Evolutionary conservation across 2,888 invertebrate genomes (phyloP).

Genomic region (Nomada ruficornis): DNA sequence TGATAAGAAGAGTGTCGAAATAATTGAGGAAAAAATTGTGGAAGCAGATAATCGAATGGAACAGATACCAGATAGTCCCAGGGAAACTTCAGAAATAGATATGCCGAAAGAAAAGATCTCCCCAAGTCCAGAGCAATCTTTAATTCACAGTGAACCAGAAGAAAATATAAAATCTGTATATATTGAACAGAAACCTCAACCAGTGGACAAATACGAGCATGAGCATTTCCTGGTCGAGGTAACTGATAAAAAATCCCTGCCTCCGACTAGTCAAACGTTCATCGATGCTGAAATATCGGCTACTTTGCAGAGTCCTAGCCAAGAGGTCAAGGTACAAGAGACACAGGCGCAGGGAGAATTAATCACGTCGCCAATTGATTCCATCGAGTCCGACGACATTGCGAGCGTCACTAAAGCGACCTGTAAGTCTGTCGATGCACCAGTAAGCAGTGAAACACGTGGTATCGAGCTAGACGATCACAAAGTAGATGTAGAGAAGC

Average conservation of each 20-base stretch:
- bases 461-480: slow-evolving; percentile 79
- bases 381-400: slow-evolving; percentile 74
- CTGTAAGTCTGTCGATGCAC: slow-evolving; percentile 82
- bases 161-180: slow-evolving; percentile 16
- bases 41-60: background rate
- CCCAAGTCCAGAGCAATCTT: background rate
- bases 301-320: slow-evolving; percentile 77
- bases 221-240: slow-evolving; percentile 74
- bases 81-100: background rate
- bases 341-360: slow-evolving; percentile 37
- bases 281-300: slow-evolving; percentile 74
- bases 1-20: background rate
- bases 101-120: background rate
- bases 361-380: slow-evolving; percentile 64
- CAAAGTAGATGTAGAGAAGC: slow-evolving; percentile 83
- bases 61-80: background rate
- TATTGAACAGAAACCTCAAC: background rate
- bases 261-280: slow-evolving; percentile 53
- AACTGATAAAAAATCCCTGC: slow-evolving; percentile 61
- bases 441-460: slow-evolving; percentile 75
- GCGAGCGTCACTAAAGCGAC: slow-evolving; percentile 71
- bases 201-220: slow-evolving; percentile 66
- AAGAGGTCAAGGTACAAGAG: slow-evolving; percentile 58
- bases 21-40: background rate
- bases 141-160: background rate